Base-by-base conservation (phyloP, 2,888 invertebrate genomes). In the Phasia obesa region DNA sequence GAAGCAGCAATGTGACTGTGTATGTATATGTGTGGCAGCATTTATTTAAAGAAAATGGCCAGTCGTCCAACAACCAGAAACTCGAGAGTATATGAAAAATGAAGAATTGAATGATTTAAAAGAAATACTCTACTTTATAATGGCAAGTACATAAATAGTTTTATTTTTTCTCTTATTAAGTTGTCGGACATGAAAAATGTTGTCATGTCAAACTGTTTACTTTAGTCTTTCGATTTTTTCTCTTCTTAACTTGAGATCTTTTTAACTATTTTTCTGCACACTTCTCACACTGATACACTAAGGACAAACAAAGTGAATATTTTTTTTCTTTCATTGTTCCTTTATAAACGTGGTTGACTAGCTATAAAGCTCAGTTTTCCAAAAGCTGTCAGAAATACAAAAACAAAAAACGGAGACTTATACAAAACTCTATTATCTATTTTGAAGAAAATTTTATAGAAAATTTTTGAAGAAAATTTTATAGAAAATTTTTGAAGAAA, bases 141-240 rank as follows among this genome's bases (percentile, higher is more conserved):
- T 81, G 76, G 74, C 76, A 84, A 88, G 81, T 88, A 27, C 42
- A 55, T 42, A n/a, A n/a, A n/a, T n/a, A n/a, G 9, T 49, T 49
- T 49, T 49, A 9, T 55, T 7, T 55, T 55, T 88, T 88, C n/a
- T n/a, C n/a, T 88, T 88, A 89, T 89, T 87, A 86, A 85, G 79
- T 84, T 85, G 84, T 84, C 79, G 78, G 85, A 85, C 85, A 84
- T 85, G 84, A 85, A 81, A 81, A 84, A 85, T 85, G 81, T 83
- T 85, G 85, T 85, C 85, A 78, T 83, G 83, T 83, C 80, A 81
- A 82, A 84, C 82, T 80, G 77, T 80, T 77, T 78, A 74, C 57
- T 49, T 15, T n/a, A n/a, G n/a, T n/a, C 44, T 55, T 21, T 64
- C n/a, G 1, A 2, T 4, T n/a, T 15, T 65, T 35, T 47, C 44